Base-by-base conservation (phyloP, 2,113 vertebrate species). In the Megaceryle maxima region DNA sequence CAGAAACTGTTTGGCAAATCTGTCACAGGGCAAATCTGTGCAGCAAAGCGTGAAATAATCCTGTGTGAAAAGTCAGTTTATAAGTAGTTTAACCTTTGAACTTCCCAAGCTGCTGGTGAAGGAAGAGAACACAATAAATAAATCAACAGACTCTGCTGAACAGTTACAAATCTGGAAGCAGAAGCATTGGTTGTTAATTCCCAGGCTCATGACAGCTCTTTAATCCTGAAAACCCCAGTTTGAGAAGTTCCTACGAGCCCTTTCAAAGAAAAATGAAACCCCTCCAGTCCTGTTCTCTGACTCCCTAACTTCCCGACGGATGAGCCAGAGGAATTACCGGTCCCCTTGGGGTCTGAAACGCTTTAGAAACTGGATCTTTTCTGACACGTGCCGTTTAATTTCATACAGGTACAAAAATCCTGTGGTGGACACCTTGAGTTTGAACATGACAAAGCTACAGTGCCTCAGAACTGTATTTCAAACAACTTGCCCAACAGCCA, bases 31-130 rank as follows among this genome's bases (percentile, higher is more conserved):
- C 64, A 68, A 93, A 94, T 29, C 11, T 6, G 55, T 46, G 83
- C 64, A 91, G 83, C 83, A 83, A 92, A 86, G 86, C 4, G 0
- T 92, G 73, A 78, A 94, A 92, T 67, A 75, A 91, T 48, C 77
- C 77, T 2, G 43, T 60, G 87, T 75, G 91, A 95, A 91, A 97
- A 95, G 81, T 91, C 91, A 92, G 31, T 79, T 84, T 82, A 8
- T 51, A 75, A 91, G 86, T 12, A 51, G 76, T 91, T 96, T 94
- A 83, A 91, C 94, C 83, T 96, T 68, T 95, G 89, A 91, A 82
- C 89, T 94, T 75, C 70, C 76, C 81, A 51, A 89, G 78, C 91
- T 88, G 80, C 76, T 68, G 74, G 68, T 64, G 91, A 60, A 68
- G 84, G 80, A 75, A 29, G 35, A 56, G 51, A 94, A 78, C 46